phyloP scores from a whole-genome alignment of 2,113 vertebrate genomes.

The Tretioscincus oriximinensis region DNA sequence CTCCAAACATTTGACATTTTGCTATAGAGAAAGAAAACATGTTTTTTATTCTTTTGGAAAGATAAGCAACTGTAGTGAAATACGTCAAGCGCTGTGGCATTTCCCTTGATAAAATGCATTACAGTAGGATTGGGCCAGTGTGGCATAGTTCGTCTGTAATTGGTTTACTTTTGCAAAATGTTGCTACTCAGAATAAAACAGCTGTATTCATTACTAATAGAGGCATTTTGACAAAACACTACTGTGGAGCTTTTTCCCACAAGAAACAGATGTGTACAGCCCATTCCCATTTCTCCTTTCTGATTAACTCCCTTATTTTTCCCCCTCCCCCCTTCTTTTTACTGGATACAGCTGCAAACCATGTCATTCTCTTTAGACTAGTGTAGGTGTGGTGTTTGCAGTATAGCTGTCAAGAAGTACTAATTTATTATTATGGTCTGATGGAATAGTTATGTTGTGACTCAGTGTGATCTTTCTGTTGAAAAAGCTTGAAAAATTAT shows the following conservation, averaged over 20 bases:
- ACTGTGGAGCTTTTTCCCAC: conserved; percentile 53
- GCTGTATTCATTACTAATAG: conserved; percentile 71
- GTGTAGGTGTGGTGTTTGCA: conserved; percentile 47
- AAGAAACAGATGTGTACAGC: conserved; percentile 58
- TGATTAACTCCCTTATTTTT: conserved; percentile 3
- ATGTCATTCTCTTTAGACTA: conserved; percentile 27
- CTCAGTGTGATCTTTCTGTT: conserved; percentile 39
- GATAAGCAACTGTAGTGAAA: conserved; percentile 56
- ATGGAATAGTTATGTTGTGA: conserved; percentile 60
- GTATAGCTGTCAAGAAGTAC: conserved; percentile 7
- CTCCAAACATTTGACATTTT: background rate
- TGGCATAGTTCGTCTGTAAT: conserved; percentile 46
- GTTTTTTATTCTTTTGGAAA: conserved; percentile 45
- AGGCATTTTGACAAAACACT: conserved; percentile 65
- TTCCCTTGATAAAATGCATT: conserved; percentile 55
- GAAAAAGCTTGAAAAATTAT: conserved; percentile 53
- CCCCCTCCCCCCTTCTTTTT: background rate
- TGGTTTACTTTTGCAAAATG: conserved; percentile 38
- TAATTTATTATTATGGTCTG: background rate
- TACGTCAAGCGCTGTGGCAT: conserved; percentile 43
- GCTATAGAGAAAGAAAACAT: background rate
- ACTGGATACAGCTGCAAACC: conserved; percentile 49
- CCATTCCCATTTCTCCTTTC: conserved; percentile 9
- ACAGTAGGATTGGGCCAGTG: conserved; percentile 53
- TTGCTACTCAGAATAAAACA: conserved; percentile 64